These are phyloP conservation scores for Dreissena polymorpha DNA, from an alignment of 1,140 invertebrate species.

Conservation along the genomic window DNA sequence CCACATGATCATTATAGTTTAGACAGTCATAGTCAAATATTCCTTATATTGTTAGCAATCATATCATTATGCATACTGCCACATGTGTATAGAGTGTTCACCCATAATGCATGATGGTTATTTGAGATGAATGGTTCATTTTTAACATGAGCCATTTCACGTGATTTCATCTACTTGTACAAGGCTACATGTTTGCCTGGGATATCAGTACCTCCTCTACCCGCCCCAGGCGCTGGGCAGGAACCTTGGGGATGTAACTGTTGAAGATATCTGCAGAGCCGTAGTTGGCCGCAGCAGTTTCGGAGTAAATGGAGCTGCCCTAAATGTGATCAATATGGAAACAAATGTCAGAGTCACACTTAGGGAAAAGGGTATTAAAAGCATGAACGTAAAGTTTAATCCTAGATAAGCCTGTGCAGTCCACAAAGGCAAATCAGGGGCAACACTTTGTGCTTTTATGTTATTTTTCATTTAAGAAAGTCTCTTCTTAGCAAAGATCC, in stretches of 20 bases:
- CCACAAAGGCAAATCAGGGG: too few relatives aligned
- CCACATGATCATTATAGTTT: too few relatives aligned
- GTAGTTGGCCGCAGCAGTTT: conserved; percentile 81
- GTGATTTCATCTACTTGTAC: too few relatives aligned
- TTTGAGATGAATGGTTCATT: too few relatives aligned
- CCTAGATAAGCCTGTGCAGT: neutral
- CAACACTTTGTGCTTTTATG: too few relatives aligned
- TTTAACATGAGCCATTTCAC: too few relatives aligned
- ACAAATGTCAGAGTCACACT: neutral
- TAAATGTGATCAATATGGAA: conserved; percentile 49
- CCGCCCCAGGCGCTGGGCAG: conserved; percentile 78
- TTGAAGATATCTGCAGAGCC: conserved; percentile 76
- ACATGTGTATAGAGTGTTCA: too few relatives aligned
- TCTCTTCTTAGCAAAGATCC: too few relatives aligned
- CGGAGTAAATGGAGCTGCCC: conserved; percentile 78
- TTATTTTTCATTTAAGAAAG: neutral
- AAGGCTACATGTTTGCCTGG: neutral
- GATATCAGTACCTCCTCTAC: conserved; percentile 77
- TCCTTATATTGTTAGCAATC: too few relatives aligned
- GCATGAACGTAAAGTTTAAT: neutral
- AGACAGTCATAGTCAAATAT: too few relatives aligned
- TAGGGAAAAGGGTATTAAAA: neutral
- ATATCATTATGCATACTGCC: too few relatives aligned
- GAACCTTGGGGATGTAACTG: conserved; percentile 68
- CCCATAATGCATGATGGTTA: too few relatives aligned